phyloP scores from a whole-genome alignment of 2,888 invertebrate genomes.

The Deilephila porcellus region DNA sequence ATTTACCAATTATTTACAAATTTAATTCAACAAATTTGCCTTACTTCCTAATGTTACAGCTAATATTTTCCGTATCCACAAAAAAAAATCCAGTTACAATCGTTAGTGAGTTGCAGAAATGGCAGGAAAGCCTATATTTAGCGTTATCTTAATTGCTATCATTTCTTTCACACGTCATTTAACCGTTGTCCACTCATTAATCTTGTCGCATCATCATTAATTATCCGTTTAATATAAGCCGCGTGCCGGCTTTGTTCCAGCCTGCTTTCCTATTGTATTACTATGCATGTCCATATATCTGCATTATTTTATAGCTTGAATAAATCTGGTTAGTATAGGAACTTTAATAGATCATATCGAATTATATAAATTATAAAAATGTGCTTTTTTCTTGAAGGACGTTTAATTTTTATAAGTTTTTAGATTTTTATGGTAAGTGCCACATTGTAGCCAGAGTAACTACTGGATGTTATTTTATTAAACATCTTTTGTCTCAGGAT shows the following conservation, averaged over 20 bases:
- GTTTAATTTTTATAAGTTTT: too few species aligned
- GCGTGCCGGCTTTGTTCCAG: background rate
- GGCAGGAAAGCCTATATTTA: constrained; percentile 9
- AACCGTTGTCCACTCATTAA: constrained; percentile 26
- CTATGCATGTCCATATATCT: background rate
- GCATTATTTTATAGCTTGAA: background rate
- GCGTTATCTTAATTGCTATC: constrained; percentile 26
- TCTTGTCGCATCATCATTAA: constrained; percentile 26
- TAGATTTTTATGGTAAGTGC: too few species aligned
- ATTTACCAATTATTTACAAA: too few species aligned
- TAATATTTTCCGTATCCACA: background rate
- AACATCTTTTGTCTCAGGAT: too few species aligned
- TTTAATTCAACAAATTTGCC: too few species aligned
- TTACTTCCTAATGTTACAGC: background rate
- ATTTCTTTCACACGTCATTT: constrained; percentile 25
- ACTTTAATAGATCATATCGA: too few species aligned
- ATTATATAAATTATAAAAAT: too few species aligned
- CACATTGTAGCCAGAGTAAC: too few species aligned
- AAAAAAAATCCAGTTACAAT: background rate
- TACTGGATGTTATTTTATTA: too few species aligned
- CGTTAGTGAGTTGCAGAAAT: background rate
- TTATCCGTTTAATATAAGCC: constrained; percentile 16
- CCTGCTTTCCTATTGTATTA: background rate
- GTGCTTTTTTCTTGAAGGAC: too few species aligned
- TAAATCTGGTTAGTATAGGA: too few species aligned